Percentiles rank a stretch among this genome's conserved stretches.
Evolutionary conservation across 2,113 vertebrate genomes (phyloP).

Genomic region (Okapia johnstoni): DNA sequence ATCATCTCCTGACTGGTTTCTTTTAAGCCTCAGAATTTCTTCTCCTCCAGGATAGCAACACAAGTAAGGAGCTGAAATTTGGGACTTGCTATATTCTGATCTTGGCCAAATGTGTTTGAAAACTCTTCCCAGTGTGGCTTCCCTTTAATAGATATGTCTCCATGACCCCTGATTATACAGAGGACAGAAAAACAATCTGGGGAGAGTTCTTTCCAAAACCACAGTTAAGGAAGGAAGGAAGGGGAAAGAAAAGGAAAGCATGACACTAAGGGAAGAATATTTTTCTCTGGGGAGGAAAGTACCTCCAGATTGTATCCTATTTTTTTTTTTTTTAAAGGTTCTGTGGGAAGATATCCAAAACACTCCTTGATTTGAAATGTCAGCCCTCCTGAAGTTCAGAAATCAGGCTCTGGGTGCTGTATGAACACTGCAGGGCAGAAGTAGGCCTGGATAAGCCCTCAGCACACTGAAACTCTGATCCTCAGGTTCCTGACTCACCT

Average conservation of each 20-base stretch:
- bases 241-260: neutral
- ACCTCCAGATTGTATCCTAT: neutral
- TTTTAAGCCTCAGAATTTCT: neutral
- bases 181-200: neutral
- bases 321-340: neutral
- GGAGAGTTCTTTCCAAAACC: neutral
- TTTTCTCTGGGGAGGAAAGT: constrained; percentile 30
- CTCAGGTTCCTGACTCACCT: neutral
- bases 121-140: neutral
- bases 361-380: neutral
- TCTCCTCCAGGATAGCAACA: neutral
- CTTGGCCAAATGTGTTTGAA: neutral
- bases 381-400: neutral
- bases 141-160: neutral
- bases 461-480: fast-evolving
- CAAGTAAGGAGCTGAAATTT: neutral
- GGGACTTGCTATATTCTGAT: neutral
- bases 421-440: neutral
- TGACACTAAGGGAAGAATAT: neutral
- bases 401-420: no score
- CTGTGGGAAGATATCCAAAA: neutral
- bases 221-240: neutral
- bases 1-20: neutral
- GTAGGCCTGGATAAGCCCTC: no score
- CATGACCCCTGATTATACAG: neutral